Percentiles rank a stretch among this genome's conserved stretches.
Conservation (phyloP, 2,113 vertebrate genomes). For the Lipophrys pholis region DNA sequence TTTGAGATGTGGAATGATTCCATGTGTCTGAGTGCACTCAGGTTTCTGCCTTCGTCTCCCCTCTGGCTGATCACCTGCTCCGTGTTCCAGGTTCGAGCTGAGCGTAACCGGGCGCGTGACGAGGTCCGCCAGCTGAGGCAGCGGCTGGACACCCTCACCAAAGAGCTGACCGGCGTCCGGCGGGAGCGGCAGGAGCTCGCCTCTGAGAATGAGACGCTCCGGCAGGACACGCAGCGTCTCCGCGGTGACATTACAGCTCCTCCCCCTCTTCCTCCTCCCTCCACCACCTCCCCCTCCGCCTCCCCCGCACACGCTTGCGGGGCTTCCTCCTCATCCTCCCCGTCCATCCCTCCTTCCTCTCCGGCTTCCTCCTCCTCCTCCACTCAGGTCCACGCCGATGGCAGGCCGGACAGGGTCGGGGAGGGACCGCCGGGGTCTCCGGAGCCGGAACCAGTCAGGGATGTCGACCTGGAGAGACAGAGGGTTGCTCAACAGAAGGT, state of each 20-base stretch:
- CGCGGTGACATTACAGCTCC: conserved; percentile 6
- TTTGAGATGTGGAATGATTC: no score
- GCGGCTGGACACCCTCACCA: conserved; percentile 91
- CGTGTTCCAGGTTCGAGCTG: conserved; percentile 83
- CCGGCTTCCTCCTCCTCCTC: conserved; percentile 53
- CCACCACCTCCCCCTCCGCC: conserved; percentile 13
- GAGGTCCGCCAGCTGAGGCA: conserved; percentile 94
- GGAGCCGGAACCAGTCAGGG: conserved; percentile 91
- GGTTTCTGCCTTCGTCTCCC: no score
- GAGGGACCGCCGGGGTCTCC: conserved; percentile 70
- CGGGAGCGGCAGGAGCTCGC: conserved; percentile 90
- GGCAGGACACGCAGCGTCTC: conserved; percentile 76
- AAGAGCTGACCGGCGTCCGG: conserved; percentile 90
- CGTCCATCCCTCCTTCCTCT: conserved; percentile 48
- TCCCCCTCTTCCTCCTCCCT: conserved; percentile 24
- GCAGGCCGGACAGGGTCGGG: conserved; percentile 60
- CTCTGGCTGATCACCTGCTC: no score
- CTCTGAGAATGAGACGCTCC: conserved; percentile 86
- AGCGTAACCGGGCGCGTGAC: conserved; percentile 93
- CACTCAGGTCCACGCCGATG: conserved; percentile 57
- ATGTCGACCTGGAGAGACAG: conserved; percentile 85
- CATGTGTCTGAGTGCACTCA: no score
- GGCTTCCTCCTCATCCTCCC: conserved; percentile 64
- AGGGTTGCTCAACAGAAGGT: conserved; percentile 78
- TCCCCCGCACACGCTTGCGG: conserved; percentile 35